Conservation (phyloP, 2,888 invertebrate genomes). For the Torymus tubicola region DNA sequence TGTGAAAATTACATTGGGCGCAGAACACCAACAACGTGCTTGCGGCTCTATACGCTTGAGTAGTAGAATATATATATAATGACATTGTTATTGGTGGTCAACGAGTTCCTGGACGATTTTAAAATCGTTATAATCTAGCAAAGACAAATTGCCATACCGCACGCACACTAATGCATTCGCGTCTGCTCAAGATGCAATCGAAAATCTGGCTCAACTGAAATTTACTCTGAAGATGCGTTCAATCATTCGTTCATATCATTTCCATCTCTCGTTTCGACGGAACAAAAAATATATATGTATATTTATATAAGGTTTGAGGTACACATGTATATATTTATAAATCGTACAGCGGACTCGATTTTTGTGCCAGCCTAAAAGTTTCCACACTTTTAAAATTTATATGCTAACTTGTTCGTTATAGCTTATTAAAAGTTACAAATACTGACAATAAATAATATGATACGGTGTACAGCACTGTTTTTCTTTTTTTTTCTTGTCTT, state of each 20-base stretch:
- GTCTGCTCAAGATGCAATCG: background rate
- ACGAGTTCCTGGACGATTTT: conserved; percentile 26
- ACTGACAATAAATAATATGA: conserved; percentile 56
- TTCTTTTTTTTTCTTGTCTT: background rate
- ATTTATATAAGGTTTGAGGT: conserved; percentile 43
- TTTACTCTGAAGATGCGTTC: conserved; percentile 23
- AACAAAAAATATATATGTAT: conserved; percentile 42
- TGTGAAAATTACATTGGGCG: conserved; percentile 68
- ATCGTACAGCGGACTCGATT: conserved; percentile 37
- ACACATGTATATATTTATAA: conserved; percentile 51
- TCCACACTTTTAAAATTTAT: conserved; percentile 48
- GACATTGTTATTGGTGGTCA: conserved; percentile 49
- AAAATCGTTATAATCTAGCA: conserved; percentile 8
- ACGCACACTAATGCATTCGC: background rate
- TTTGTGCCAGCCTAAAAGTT: conserved; percentile 20
- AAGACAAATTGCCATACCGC: background rate
- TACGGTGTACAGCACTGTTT: conserved; percentile 31
- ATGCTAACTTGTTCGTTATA: conserved; percentile 32
- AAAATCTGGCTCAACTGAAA: conserved; percentile 38
- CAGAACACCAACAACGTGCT: conserved; percentile 60
- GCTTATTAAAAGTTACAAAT: conserved; percentile 57
- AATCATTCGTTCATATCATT: conserved; percentile 18
- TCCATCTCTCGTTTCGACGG: conserved; percentile 23
- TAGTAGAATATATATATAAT: conserved; percentile 49
- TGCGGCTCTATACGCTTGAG: conserved; percentile 31